phyloP scores from a whole-genome alignment of 2,113 vertebrate species.

The Pollachius pollachius region DNA sequence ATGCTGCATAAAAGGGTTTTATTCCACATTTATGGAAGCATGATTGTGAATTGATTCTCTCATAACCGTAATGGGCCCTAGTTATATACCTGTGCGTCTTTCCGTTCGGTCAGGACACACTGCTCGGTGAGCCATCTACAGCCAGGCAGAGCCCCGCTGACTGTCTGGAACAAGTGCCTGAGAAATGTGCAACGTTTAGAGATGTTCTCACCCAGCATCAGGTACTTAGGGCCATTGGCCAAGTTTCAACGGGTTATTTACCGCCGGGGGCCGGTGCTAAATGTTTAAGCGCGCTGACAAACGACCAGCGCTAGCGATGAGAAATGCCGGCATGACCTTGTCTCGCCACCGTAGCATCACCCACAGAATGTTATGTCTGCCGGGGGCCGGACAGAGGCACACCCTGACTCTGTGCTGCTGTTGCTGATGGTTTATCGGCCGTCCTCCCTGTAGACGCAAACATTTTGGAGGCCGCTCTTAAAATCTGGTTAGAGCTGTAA shows the following conservation, averaged over 20 bases:
- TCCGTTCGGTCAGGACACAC: neutral
- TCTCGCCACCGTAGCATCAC: slow-evolving; percentile 22
- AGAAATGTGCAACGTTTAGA: no score
- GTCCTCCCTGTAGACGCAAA: no score
- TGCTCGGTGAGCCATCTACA: neutral
- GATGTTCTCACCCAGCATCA: slow-evolving; percentile 9
- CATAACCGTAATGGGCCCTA: slow-evolving; percentile 27
- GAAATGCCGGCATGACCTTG: slow-evolving; percentile 53
- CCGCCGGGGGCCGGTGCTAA: slow-evolving; percentile 39
- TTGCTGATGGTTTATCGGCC: no score
- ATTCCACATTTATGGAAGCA: slow-evolving; percentile 18
- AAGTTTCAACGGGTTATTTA: slow-evolving; percentile 53
- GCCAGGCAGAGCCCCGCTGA: slow-evolving; percentile 3
- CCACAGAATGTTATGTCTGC: slow-evolving; percentile 37
- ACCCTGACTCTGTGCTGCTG: no score
- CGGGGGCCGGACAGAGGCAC: slow-evolving; percentile 19
- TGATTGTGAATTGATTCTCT: slow-evolving; percentile 23
- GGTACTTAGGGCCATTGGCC: slow-evolving; percentile 35
- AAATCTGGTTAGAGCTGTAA: no score
- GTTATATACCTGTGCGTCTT: slow-evolving; percentile 26
- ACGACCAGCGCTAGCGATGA: slow-evolving; percentile 23
- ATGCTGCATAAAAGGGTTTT: neutral
- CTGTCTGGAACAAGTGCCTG: slow-evolving; percentile 21
- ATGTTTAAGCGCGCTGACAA: slow-evolving; percentile 51
- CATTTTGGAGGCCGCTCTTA: no score